Evolutionary conservation across 2,113 vertebrate species (phyloP).

Genomic region (Phrynocephalus versicolor): DNA sequence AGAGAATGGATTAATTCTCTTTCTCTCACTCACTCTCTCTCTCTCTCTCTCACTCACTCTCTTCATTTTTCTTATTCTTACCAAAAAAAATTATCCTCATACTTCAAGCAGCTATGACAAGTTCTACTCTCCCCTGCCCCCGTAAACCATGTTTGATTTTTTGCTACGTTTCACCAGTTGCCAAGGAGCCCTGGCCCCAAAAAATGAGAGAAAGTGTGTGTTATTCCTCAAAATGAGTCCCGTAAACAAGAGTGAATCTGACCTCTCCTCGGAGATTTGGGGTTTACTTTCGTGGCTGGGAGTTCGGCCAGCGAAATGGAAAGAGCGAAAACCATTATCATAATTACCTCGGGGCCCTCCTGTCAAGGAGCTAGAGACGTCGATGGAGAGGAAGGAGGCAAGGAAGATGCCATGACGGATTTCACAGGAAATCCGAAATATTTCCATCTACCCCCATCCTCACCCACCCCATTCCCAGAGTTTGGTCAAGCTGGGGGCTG

Average conservation of each 20-base stretch:
- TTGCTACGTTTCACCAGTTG: constrained; percentile 64
- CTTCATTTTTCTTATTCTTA: neutral
- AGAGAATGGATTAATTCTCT: too few relatives aligned
- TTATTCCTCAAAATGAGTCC: constrained; percentile 74
- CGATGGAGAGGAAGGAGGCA: neutral
- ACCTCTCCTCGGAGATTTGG: constrained; percentile 66
- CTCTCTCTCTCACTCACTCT: too few relatives aligned
- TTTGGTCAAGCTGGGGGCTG: neutral
- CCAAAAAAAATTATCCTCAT: too few relatives aligned
- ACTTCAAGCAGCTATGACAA: rapidly evolving
- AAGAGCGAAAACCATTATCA: constrained; percentile 77
- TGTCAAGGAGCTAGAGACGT: constrained; percentile 36
- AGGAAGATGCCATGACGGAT: neutral
- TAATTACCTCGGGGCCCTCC: constrained; percentile 75
- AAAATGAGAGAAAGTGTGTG: constrained; percentile 70
- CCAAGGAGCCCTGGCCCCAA: constrained; percentile 66
- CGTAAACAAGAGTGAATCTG: constrained; percentile 78
- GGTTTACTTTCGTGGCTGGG: constrained; percentile 80
- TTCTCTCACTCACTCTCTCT: too few relatives aligned
- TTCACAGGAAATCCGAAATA: too few relatives aligned
- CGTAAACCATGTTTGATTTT: constrained; percentile 42
- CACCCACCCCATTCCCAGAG: too few relatives aligned
- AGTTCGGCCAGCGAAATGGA: constrained; percentile 72
- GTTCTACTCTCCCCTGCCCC: neutral
- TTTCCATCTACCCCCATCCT: too few relatives aligned